Evolutionary conservation across 2,888 invertebrate genomes (phyloP).

Genomic region (Mythimna lalbum): DNA sequence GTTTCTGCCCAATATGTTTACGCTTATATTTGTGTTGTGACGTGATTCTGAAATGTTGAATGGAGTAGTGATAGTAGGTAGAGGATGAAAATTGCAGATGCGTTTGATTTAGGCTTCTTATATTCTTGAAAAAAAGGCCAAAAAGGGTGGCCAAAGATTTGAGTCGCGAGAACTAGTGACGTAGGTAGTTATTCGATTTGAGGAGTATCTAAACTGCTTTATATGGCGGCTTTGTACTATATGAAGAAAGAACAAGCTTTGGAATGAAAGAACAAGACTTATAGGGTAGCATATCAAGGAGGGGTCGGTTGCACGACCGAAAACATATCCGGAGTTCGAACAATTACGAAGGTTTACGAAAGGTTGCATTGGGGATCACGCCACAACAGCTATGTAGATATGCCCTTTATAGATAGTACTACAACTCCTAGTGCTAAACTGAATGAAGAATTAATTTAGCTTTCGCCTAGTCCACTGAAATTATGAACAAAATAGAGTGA

Average conservation of each 20-base stretch:
- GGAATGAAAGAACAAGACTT: conserved; percentile 18
- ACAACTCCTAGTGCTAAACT: conserved; percentile 70
- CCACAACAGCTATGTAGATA: conserved; percentile 69
- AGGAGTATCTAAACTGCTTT: neutral
- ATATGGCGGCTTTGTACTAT: neutral
- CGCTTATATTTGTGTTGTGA: conserved; percentile 56
- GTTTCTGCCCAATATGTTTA: conserved; percentile 63
- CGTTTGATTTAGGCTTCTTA: neutral
- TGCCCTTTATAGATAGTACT: conserved; percentile 67
- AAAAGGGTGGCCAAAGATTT: neutral
- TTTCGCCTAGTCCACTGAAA: conserved; percentile 57
- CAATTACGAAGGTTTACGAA: neutral
- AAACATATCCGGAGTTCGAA: conserved; percentile 31
- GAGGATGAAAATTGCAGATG: no score
- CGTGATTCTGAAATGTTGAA: conserved; percentile 43
- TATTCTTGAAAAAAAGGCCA: neutral
- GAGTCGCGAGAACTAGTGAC: neutral
- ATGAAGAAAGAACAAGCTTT: neutral
- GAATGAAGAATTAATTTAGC: conserved; percentile 64
- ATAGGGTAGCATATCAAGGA: conserved; percentile 47
- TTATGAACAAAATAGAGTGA: neutral
- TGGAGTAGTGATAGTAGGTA: neutral
- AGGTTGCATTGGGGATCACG: conserved; percentile 42
- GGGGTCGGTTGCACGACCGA: conserved; percentile 4
- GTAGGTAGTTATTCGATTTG: neutral